Base-by-base conservation (phyloP, 2,888 invertebrate genomes). In the Panorpa germanica region DNA sequence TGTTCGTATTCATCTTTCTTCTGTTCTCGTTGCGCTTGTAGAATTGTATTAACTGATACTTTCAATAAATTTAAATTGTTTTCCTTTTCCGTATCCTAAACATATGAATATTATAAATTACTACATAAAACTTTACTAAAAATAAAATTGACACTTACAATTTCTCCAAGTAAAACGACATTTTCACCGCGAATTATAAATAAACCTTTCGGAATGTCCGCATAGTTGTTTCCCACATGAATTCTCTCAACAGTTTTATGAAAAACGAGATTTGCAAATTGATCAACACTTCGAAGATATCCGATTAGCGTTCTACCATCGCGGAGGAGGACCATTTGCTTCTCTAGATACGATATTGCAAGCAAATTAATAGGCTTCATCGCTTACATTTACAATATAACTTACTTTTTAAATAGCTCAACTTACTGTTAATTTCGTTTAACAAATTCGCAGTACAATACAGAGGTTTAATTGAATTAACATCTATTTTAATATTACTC, bases 131-230 rank as follows among this genome's bases (percentile, higher is more conserved):
- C n/a, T n/a, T n/a, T n/a, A n/a, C n/a, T n/a, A n/a, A n/a, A n/a
- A n/a, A n/a, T n/a, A n/a, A 19, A 16, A 13, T 13, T 12, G 25
- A 12, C 37, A 65, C 81, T 75, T 65, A 93, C 95, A 48, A 96
- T 86, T 76, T 96, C 96, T 33, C 96, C 96, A 35, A 96, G 60
- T 9, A 98, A 66, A 2, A 95, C 93, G 3, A 98, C 96, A 65
- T 98, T 98, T 59, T 98, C 98, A 29, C 98, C 98, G 44, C 98
- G 66, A 12, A 98, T 85, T 34, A 98, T 81, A 48, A 96, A 95
- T 28, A 95, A 81, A 30, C 93, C 98, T 47, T 95, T 63, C 1
- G 88, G 86, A 46, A 98, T 95, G 49, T 98, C 98, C 6, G 96
- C 96, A 54, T 88, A 98, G 47, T 88, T 82, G 49, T 81, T 81